These are phyloP conservation scores for Euleptes europaea DNA, from an alignment of 2,113 vertebrate species.

Conservation along the genomic window DNA sequence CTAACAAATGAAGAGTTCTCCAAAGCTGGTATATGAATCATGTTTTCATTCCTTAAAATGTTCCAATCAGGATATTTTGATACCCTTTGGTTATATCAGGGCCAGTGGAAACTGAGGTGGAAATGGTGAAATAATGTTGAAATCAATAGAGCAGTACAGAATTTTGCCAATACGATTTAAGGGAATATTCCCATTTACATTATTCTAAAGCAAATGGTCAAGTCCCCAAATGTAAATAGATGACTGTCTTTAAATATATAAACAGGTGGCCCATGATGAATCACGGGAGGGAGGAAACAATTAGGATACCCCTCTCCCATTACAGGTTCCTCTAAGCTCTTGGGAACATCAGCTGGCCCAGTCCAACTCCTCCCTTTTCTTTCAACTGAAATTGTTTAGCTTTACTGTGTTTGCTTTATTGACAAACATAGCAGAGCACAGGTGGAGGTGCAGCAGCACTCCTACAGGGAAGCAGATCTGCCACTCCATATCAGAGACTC, in stretches of 20 bases:
- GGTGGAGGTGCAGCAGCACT: no score
- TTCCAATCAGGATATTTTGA: slow-evolving; percentile 32
- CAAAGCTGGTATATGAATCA: slow-evolving; percentile 25
- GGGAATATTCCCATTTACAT: not conserved
- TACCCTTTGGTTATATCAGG: slow-evolving; percentile 27
- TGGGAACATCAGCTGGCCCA: no score
- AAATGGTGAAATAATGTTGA: not conserved
- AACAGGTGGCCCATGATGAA: no score
- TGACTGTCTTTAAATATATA: not conserved
- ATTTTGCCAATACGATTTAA: not conserved
- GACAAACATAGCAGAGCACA: no score
- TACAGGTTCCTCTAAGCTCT: no score
- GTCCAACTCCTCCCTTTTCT: no score
- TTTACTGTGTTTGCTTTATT: no score
- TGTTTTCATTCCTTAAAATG: slow-evolving; percentile 37
- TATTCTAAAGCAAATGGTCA: not conserved
- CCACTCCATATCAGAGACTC: no score
- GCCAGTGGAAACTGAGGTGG: slow-evolving; percentile 18
- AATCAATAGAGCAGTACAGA: not conserved
- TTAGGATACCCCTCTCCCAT: no score
- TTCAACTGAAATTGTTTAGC: no score
- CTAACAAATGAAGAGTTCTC: slow-evolving; percentile 25
- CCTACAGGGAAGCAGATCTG: no score
- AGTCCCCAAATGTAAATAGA: not conserved
- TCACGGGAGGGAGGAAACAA: no score